Percentiles rank a stretch among this genome's conserved stretches.
Evolutionary conservation across 2,797 vertebrate species (phyloP).

Genomic region (Stomatorhinus walkeri): DNA sequence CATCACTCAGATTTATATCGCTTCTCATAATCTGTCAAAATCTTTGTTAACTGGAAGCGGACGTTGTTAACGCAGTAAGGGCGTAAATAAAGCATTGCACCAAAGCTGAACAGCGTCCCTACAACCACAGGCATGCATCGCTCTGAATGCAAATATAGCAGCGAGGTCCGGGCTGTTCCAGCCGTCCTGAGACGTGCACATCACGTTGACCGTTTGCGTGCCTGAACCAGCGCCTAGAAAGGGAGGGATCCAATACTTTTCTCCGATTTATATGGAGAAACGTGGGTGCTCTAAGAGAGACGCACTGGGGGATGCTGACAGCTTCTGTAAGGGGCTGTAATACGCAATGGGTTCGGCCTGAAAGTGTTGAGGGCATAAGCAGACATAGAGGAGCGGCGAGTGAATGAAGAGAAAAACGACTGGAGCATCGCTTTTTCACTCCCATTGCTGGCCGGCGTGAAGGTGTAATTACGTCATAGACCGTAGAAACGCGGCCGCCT

Average conservation of each 20-base stretch:
- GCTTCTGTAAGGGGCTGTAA: neutral
- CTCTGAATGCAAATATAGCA: neutral
- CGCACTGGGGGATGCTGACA: neutral
- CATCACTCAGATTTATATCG: neutral
- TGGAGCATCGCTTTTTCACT: neutral
- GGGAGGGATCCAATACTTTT: neutral
- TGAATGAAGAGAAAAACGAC: neutral
- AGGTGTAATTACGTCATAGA: conserved; percentile 55
- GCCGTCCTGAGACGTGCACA: neutral
- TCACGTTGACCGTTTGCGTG: neutral
- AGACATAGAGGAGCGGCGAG: neutral
- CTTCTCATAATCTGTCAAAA: neutral
- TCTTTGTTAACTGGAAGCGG: neutral
- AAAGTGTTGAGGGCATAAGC: neutral
- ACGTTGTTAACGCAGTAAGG: neutral
- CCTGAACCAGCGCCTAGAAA: neutral
- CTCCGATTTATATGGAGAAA: neutral
- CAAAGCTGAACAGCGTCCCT: neutral
- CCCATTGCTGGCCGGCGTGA: conserved; percentile 22
- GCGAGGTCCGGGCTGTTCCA: neutral
- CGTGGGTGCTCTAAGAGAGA: neutral
- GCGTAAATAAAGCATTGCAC: neutral
- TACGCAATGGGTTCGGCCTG: neutral
- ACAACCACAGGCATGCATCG: neutral
- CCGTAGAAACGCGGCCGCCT: conserved; percentile 50